These are phyloP conservation scores for Motacilla alba DNA, from an alignment of 2,113 vertebrate species.

Conservation along the genomic window DNA sequence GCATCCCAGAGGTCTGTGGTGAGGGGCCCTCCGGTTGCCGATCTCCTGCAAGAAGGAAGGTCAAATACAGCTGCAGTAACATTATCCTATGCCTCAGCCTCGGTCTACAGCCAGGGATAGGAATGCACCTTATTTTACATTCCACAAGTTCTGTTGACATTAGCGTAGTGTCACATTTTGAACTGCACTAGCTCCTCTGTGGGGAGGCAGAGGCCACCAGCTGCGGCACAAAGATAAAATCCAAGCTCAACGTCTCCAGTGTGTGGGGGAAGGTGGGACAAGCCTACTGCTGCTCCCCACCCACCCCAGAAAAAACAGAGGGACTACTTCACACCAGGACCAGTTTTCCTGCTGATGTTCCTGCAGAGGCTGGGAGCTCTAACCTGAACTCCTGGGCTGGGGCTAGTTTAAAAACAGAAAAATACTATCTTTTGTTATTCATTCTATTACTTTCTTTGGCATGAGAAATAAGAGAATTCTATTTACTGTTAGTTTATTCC, in stretches of 20 bases:
- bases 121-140: neutral
- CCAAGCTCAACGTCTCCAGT: neutral
- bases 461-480: neutral
- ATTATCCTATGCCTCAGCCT: neutral
- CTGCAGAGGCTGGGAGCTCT: neutral
- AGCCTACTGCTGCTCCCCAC: neutral
- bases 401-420: neutral
- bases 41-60: slow-evolving; percentile 42
- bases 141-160: neutral
- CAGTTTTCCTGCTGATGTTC: neutral
- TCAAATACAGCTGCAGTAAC: slow-evolving; percentile 55
- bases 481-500: neutral
- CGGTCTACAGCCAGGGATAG: neutral
- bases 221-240: neutral
- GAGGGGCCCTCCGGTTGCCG: neutral
- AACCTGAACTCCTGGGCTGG: neutral
- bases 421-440: neutral
- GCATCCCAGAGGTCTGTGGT: slow-evolving; percentile 13
- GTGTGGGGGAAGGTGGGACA: neutral
- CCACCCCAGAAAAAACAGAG: neutral
- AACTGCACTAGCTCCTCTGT: neutral
- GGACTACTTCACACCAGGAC: neutral
- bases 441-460: neutral
- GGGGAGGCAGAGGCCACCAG: neutral
- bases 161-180: neutral